phyloP scores from a whole-genome alignment of 2,113 vertebrate species.

The Tragulus kanchil region DNA sequence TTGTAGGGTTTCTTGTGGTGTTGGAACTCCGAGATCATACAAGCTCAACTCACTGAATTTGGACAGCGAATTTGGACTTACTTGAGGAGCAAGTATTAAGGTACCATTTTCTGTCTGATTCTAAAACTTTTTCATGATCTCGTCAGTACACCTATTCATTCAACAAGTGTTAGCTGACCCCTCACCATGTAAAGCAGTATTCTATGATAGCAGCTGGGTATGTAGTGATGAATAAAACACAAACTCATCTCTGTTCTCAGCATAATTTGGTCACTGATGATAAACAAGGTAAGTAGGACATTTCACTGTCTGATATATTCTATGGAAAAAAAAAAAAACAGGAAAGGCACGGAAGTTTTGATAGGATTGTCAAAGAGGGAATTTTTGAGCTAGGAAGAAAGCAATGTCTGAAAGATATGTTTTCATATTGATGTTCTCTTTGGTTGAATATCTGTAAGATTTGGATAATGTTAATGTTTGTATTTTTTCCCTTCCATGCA shows the following conservation, averaged over 20 bases:
- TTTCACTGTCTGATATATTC: background rate
- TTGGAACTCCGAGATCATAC: background rate
- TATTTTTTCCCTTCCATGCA: background rate
- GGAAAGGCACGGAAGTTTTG: background rate
- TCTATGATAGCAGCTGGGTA: background rate
- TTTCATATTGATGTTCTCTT: background rate
- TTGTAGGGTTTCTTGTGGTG: background rate
- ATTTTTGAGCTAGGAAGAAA: too few relatives aligned
- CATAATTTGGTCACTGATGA: background rate
- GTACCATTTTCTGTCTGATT: background rate
- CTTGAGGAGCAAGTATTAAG: background rate
- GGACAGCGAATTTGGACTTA: background rate
- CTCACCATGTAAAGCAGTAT: background rate
- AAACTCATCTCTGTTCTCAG: background rate
- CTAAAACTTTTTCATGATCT: background rate
- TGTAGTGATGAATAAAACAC: background rate
- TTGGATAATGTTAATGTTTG: background rate
- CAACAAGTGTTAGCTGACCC: background rate
- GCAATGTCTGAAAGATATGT: too few relatives aligned
- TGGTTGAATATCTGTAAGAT: background rate
- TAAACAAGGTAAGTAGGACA: background rate
- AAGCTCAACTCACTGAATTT: background rate
- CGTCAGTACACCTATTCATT: background rate
- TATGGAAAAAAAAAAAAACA: background rate
- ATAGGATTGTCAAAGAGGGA: background rate